phyloP scores from a whole-genome alignment of 2,113 vertebrate species.

The Candoia aspera region DNA sequence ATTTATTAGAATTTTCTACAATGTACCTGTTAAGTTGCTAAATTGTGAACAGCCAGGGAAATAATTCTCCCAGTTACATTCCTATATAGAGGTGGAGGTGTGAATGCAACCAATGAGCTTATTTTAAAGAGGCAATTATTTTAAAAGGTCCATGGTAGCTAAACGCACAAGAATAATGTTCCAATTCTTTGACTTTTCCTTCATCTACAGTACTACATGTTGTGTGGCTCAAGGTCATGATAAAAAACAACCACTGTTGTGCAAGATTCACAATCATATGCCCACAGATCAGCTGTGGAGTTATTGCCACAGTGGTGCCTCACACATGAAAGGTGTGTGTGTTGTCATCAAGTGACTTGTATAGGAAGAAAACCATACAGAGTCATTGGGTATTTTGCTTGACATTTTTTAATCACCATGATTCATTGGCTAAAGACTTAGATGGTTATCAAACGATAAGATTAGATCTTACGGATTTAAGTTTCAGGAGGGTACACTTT shows the following conservation, averaged over 20 bases:
- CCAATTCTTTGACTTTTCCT: neutral
- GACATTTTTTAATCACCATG: neutral
- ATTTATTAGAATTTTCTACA: neutral
- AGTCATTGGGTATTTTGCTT: neutral
- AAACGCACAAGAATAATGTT: neutral
- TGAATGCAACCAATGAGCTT: neutral
- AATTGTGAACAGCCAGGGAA: neutral
- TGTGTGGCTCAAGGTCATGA: neutral
- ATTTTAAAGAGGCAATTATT: neutral
- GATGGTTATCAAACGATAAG: neutral
- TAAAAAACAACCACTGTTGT: neutral
- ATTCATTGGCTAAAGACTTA: neutral
- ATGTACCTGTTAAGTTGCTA: neutral
- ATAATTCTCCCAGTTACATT: neutral
- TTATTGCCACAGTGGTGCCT: neutral
- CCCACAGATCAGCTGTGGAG: neutral
- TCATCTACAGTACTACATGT: neutral
- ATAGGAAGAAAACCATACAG: neutral
- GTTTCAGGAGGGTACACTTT: neutral
- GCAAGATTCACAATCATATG: neutral
- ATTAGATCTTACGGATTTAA: neutral
- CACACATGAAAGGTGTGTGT: neutral
- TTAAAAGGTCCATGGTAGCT: neutral
- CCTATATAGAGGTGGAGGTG: neutral
- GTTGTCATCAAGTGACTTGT: neutral